Conservation (phyloP, 2,113 vertebrate species). For the Chaetodon auriga region DNA sequence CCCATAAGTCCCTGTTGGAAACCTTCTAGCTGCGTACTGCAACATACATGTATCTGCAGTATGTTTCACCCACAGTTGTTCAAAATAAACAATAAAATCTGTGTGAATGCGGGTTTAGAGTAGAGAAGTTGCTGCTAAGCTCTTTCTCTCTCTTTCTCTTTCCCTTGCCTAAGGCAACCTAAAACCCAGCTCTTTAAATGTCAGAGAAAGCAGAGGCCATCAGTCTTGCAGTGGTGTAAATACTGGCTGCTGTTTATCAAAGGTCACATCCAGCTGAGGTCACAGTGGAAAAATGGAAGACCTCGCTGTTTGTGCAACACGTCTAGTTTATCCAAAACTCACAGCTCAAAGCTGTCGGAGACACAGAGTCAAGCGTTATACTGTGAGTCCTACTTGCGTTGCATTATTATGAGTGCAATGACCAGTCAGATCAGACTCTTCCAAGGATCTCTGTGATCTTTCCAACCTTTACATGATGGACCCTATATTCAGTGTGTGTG, state of each 20-base stretch:
- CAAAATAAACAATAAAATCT: neutral
- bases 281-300: slow-evolving; percentile 30
- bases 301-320: slow-evolving; percentile 37
- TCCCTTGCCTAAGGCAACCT: slow-evolving; percentile 31
- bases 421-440: neutral
- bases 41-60: neutral
- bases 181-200: slow-evolving; percentile 60
- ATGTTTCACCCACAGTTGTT: neutral
- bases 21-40: neutral
- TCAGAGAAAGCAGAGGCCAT: slow-evolving; percentile 55
- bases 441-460: neutral
- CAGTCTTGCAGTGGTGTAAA: slow-evolving; percentile 57
- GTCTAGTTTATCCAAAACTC: slow-evolving; percentile 13
- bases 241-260: slow-evolving; percentile 65
- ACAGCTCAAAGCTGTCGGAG: neutral
- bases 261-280: slow-evolving; percentile 63
- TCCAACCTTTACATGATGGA: neutral
- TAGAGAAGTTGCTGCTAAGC: neutral
- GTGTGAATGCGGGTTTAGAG: neutral
- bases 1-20: neutral
- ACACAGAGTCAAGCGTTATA: neutral
- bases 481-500: neutral
- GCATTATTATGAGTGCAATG: neutral
- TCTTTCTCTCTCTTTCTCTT: neutral
- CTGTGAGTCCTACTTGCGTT: neutral